Evolutionary conservation across 2,113 vertebrate species (phyloP).

Genomic region (Hippolais icterina): DNA sequence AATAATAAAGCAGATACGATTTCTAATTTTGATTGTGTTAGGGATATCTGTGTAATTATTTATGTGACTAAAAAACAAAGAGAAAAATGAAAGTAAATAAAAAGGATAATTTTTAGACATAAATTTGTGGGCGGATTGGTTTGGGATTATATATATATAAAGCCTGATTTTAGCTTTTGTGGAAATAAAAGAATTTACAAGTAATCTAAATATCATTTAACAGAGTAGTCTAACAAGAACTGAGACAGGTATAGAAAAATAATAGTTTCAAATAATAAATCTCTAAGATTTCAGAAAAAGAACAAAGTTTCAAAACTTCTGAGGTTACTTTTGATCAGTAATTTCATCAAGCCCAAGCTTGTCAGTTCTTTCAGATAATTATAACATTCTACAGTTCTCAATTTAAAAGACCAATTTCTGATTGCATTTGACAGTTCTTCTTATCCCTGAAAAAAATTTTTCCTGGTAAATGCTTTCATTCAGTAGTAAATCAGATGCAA

Average conservation of each 20-base stretch:
- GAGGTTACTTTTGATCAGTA: neutral
- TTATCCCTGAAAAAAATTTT: neutral
- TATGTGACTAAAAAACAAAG: neutral
- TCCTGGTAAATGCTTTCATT: neutral
- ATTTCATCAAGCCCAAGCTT: neutral
- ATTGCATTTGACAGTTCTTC: neutral
- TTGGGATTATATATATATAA: neutral
- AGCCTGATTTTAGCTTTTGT: neutral
- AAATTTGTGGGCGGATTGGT: accelerated
- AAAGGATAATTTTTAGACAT: neutral
- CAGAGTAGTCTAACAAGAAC: neutral
- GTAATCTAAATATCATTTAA: neutral
- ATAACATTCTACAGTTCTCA: neutral
- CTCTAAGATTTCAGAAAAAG: neutral
- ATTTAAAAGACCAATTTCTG: neutral
- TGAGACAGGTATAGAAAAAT: neutral
- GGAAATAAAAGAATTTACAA: neutral
- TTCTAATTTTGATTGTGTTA: neutral
- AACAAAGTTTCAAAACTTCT: neutral
- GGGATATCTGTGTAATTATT: neutral
- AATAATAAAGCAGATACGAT: neutral
- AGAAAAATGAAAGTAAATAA: neutral
- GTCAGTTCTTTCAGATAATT: neutral
- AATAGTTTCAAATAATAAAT: neutral
- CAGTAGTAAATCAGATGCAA: neutral